phyloP scores from a whole-genome alignment of 1,140 invertebrate species.

The Platyscapa corneri region DNA sequence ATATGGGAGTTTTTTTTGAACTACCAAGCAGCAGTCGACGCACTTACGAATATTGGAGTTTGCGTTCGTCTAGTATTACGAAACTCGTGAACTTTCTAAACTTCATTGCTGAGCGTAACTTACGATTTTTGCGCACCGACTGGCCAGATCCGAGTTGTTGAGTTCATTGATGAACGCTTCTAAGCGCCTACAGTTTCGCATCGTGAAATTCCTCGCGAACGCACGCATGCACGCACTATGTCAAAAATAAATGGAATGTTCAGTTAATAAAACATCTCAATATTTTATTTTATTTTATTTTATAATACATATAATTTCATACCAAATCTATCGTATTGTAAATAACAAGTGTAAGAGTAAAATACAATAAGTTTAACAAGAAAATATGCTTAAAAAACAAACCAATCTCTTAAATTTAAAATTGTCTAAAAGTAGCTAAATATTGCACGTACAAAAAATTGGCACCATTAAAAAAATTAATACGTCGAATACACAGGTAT shows the following conservation, averaged over 20 bases:
- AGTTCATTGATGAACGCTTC: too few species aligned
- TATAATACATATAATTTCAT: constrained; percentile 45
- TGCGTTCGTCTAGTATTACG: too few species aligned
- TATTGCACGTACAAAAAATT: constrained; percentile 49
- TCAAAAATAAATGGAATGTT: background rate
- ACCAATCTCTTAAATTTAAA: constrained; percentile 39
- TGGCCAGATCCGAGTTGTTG: too few species aligned
- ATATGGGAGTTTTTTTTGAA: too few species aligned
- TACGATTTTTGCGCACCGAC: too few species aligned
- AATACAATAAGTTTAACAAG: constrained; percentile 48
- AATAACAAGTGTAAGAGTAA: constrained; percentile 45
- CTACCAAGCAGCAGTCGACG: too few species aligned
- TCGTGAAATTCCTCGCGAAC: too few species aligned
- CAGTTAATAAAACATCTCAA: background rate
- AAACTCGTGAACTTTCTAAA: too few species aligned
- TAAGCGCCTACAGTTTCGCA: too few species aligned
- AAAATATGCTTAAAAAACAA: constrained; percentile 40
- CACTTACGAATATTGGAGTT: too few species aligned
- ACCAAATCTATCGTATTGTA: constrained; percentile 45
- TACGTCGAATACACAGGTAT: background rate
- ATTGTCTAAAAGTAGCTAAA: constrained; percentile 24
- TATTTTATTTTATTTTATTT: constrained; percentile 36
- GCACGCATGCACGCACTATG: too few species aligned
- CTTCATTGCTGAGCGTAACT: too few species aligned
- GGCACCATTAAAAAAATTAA: constrained; percentile 39